These are phyloP conservation scores for Conus ventricosus DNA, from an alignment of 1,140 invertebrate species.

Conservation along the genomic window DNA sequence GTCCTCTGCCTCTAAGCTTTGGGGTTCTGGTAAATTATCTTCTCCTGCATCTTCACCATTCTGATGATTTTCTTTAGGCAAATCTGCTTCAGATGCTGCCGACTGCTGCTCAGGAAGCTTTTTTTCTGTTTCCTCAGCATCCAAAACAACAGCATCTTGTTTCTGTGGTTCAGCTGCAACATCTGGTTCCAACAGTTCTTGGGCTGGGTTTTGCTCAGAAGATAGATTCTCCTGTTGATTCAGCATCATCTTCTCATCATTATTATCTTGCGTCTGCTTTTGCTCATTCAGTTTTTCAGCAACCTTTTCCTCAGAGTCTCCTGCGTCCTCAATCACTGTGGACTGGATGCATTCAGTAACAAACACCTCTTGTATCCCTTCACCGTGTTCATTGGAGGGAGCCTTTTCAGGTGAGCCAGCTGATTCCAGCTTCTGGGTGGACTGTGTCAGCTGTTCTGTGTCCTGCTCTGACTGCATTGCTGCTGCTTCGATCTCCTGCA, in stretches of 20 bases:
- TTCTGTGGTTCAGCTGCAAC: background rate
- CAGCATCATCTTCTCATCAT: background rate
- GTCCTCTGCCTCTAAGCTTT: background rate
- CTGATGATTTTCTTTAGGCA: background rate
- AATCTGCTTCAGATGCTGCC: background rate
- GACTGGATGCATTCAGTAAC: background rate
- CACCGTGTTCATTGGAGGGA: background rate
- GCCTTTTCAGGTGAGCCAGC: background rate
- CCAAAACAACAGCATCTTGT: background rate
- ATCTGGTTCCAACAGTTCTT: background rate
- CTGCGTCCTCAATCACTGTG: background rate
- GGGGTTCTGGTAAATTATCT: background rate
- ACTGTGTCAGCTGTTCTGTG: background rate
- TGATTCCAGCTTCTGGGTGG: background rate
- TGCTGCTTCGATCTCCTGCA: slow-evolving; percentile 31
- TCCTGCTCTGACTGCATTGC: background rate
- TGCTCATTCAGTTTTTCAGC: background rate
- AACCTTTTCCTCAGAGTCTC: background rate
- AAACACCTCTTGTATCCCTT: background rate
- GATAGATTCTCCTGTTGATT: background rate
- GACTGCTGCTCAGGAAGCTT: background rate
- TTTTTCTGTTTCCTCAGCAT: background rate
- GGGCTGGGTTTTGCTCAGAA: background rate
- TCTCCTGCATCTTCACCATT: background rate
- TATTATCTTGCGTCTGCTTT: background rate